Percentiles rank a stretch among this genome's conserved stretches.
phyloP scores from a whole-genome alignment of 2,888 invertebrate species.

The Andrena haemorrhoa region DNA sequence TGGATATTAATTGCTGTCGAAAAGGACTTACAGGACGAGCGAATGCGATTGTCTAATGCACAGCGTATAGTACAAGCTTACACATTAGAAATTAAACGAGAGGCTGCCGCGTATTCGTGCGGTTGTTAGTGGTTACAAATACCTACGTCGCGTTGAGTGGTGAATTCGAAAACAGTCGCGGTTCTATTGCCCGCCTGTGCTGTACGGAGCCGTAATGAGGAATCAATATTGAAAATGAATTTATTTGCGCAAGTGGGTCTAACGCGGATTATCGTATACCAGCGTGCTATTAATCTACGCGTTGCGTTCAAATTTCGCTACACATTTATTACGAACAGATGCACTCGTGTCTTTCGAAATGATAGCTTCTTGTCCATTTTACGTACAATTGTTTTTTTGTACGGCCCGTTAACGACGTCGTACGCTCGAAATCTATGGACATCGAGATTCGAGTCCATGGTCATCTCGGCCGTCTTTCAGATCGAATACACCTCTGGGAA shows the following conservation, averaged over 20 bases:
- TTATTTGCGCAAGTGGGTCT: constrained; percentile 47
- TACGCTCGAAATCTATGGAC: constrained; percentile 43
- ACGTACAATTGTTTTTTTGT: neutral
- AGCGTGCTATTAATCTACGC: neutral
- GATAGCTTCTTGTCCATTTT: neutral
- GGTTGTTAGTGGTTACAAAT: constrained; percentile 51
- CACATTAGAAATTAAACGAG: constrained; percentile 24
- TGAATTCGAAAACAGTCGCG: constrained; percentile 54
- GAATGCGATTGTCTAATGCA: neutral
- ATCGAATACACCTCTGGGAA: constrained; percentile 67
- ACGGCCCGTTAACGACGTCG: constrained; percentile 24
- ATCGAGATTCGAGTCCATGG: constrained; percentile 49
- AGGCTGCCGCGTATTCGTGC: constrained; percentile 10
- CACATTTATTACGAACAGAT: too few species aligned
- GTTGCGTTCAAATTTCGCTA: constrained; percentile 9
- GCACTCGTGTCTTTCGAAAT: too few species aligned
- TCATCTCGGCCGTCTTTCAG: constrained; percentile 55
- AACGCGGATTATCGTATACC: constrained; percentile 5
- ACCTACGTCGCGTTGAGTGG: constrained; percentile 30
- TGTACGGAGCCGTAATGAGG: constrained; percentile 44
- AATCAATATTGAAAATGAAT: constrained; percentile 63
- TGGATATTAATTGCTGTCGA: neutral
- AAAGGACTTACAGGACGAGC: neutral
- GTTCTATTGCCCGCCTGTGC: constrained; percentile 48
- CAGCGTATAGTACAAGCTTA: constrained; percentile 27